These are phyloP conservation scores for Periphyllus acericola DNA, from an alignment of 2,888 invertebrate genomes.

Conservation along the genomic window DNA sequence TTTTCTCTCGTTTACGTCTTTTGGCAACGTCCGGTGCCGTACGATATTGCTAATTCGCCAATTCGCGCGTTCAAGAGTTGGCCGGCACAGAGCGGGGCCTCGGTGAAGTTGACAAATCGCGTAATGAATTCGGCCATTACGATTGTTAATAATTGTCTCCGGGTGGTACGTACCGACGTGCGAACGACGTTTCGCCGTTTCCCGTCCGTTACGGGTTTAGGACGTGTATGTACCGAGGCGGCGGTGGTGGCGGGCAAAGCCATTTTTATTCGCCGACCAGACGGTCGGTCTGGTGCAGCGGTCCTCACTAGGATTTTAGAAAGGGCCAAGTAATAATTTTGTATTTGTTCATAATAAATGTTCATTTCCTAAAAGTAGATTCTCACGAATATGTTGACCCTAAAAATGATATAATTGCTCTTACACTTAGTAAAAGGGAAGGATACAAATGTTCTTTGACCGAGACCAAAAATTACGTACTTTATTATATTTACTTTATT, in stretches of 20 bases:
- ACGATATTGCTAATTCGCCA: background rate
- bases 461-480: too few relatives aligned
- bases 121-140: constrained; percentile 18
- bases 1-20: constrained; percentile 45
- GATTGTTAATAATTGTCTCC: constrained; percentile 8
- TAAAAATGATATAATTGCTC: too few relatives aligned
- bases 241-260: background rate
- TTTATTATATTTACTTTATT: too few relatives aligned
- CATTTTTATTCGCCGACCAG: constrained; percentile 52
- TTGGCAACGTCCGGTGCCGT: constrained; percentile 37
- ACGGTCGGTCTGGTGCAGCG: background rate
- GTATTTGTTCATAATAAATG: too few relatives aligned
- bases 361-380: too few relatives aligned
- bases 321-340: too few relatives aligned
- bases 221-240: background rate
- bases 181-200: constrained; percentile 16
- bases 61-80: constrained; percentile 41
- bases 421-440: too few relatives aligned
- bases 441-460: too few relatives aligned
- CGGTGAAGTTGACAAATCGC: constrained; percentile 25
- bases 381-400: too few relatives aligned
- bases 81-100: constrained; percentile 4
- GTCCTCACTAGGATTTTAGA: too few relatives aligned
- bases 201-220: background rate
- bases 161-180: background rate